phyloP scores from a whole-genome alignment of 2,113 vertebrate species.

The Aptenodytes patagonicus region DNA sequence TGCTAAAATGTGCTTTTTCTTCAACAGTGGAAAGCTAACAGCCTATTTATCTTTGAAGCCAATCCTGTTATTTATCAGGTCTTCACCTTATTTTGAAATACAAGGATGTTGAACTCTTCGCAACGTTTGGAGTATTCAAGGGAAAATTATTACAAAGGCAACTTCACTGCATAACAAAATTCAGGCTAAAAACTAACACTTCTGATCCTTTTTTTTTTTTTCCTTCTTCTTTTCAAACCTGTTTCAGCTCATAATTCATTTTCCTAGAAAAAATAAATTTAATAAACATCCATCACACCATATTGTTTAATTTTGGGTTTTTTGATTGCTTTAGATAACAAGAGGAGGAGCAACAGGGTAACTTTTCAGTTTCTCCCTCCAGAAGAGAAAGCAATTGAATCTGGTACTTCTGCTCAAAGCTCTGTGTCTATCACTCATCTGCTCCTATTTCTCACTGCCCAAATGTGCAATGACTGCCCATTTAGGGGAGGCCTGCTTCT shows the following conservation, averaged over 20 bases:
- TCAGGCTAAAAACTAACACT: background rate
- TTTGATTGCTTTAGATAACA: background rate
- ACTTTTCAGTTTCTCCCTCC: background rate
- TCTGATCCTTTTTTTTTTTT: background rate
- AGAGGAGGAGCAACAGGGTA: background rate
- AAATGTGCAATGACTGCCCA: background rate
- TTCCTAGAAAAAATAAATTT: background rate
- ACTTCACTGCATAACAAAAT: background rate
- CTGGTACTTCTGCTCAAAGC: background rate
- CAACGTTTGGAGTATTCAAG: background rate
- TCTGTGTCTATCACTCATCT: background rate
- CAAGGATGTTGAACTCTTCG: background rate
- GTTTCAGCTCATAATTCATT: background rate
- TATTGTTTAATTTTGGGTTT: background rate
- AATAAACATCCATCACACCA: background rate
- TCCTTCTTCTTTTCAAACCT: background rate
- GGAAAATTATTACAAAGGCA: constrained; percentile 18
- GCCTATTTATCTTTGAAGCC: constrained; percentile 55
- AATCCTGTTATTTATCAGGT: constrained; percentile 46
- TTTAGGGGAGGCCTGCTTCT: background rate
- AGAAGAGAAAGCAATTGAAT: background rate
- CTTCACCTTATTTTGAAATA: constrained; percentile 55
- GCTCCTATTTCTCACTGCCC: background rate
- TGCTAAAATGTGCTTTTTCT: background rate
- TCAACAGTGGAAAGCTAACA: constrained; percentile 17